Evolutionary conservation across 1,140 invertebrate genomes (phyloP).

Genomic region (Drosophila biarmipes): DNA sequence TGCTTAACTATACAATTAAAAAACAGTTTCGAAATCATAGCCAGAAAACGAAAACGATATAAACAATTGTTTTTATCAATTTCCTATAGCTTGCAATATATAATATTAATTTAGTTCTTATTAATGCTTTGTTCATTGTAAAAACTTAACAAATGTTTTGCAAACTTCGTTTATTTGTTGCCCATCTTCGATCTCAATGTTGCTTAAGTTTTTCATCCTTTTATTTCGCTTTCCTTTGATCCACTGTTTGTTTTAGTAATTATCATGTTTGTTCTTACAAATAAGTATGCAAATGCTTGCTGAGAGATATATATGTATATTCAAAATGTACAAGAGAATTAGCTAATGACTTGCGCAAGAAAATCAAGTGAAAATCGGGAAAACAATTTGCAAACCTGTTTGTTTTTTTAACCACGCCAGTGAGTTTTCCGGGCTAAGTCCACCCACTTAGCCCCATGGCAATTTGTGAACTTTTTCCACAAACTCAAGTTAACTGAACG

Average conservation of each 20-base stretch:
- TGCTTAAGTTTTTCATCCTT: constrained; percentile 29
- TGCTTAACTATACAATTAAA: constrained; percentile 80
- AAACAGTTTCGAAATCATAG: constrained; percentile 63
- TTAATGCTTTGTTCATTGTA: constrained; percentile 75
- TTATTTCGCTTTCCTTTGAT: constrained; percentile 35
- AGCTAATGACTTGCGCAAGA: constrained; percentile 21
- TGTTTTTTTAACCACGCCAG: constrained; percentile 13
- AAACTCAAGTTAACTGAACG: constrained; percentile 32
- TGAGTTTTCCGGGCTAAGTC: not conserved
- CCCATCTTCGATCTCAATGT: constrained; percentile 46
- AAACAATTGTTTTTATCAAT: constrained; percentile 54
- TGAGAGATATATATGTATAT: constrained; percentile 40
- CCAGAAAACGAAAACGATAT: constrained; percentile 52
- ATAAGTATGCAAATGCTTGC: constrained; percentile 29
- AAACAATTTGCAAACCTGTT: constrained; percentile 19
- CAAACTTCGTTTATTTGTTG: constrained; percentile 68
- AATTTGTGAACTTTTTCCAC: constrained; percentile 24
- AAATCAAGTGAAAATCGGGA: constrained; percentile 21
- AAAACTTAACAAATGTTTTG: constrained; percentile 81
- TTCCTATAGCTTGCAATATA: constrained; percentile 53
- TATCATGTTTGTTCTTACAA: constrained; percentile 43
- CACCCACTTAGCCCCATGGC: constrained; percentile 19
- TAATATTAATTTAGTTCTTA: constrained; percentile 67
- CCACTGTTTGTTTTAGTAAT: constrained; percentile 34
- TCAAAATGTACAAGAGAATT: constrained; percentile 51